phyloP scores from a whole-genome alignment of 2,888 invertebrate species.

The Ceraclea dissimilis region DNA sequence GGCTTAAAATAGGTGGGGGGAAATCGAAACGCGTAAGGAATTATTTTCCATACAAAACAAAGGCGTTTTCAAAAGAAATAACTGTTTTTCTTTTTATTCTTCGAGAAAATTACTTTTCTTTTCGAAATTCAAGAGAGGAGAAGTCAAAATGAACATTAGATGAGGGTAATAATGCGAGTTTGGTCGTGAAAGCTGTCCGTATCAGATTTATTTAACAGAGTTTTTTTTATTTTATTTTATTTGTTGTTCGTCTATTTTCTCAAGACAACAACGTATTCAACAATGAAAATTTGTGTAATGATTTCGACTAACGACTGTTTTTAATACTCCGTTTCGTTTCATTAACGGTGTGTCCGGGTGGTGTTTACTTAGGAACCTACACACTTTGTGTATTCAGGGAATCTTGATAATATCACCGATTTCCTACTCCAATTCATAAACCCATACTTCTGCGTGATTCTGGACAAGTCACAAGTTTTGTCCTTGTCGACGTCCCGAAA shows the following conservation, averaged over 20 bases:
- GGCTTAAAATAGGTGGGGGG: background rate
- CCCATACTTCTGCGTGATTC: no score
- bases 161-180: background rate
- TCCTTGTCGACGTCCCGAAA: no score
- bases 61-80: background rate
- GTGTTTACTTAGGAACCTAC: no score
- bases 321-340: no score
- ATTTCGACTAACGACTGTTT: no score
- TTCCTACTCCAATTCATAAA: no score
- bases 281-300: no score
- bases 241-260: background rate
- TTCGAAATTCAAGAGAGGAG: background rate
- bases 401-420: no score
- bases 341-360: no score
- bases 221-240: background rate
- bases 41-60: constrained; percentile 2
- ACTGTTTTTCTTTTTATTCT: background rate
- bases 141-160: background rate
- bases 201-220: background rate
- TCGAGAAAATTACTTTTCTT: background rate
- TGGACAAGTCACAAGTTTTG: no score
- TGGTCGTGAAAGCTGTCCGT: background rate
- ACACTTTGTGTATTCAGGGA: no score
- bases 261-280: no score
- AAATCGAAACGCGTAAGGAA: background rate